Percentiles rank a stretch among this genome's conserved stretches.
Evolutionary conservation across 2,888 invertebrate species (phyloP).

Genomic region (Sclerodermus sp.): DNA sequence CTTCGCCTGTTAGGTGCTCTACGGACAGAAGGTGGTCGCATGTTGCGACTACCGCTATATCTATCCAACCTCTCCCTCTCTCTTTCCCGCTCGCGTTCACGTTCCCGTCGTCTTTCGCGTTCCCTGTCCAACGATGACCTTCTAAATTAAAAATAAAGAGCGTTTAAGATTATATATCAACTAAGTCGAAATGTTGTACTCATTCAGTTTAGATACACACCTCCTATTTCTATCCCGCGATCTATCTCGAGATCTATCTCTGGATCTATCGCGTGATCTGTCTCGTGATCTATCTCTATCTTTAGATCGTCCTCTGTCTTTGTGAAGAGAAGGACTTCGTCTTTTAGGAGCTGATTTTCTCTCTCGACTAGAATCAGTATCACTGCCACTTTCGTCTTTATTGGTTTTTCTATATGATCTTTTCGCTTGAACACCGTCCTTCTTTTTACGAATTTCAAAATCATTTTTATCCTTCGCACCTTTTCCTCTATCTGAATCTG

Average conservation of each 20-base stretch:
- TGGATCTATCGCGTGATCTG: constrained; percentile 53
- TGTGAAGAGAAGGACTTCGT: constrained; percentile 49
- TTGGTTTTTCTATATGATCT: constrained; percentile 83
- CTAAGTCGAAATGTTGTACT: constrained; percentile 32
- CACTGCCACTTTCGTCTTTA: constrained; percentile 75
- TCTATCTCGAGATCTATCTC: constrained; percentile 58
- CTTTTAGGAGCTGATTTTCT: constrained; percentile 57
- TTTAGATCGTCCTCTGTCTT: constrained; percentile 54
- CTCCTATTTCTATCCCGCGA: constrained; percentile 53
- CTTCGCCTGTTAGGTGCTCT: constrained; percentile 52
- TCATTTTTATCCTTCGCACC: constrained; percentile 60
- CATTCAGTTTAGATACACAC: constrained; percentile 40
- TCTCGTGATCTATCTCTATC: constrained; percentile 55
- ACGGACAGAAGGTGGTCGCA: constrained; percentile 55
- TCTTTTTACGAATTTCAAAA: constrained; percentile 75
- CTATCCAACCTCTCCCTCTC: constrained; percentile 47
- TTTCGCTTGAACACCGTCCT: constrained; percentile 82
- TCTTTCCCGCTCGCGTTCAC: constrained; percentile 54
- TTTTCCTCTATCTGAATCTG: constrained; percentile 46
- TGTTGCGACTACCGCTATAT: constrained; percentile 50
- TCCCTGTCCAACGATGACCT: constrained; percentile 48
- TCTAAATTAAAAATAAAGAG: constrained; percentile 28
- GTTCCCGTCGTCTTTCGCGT: constrained; percentile 51
- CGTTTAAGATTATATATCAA: constrained; percentile 4
- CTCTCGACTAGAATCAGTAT: constrained; percentile 62